phyloP scores from a whole-genome alignment of 1,140 invertebrate species.

The Belonocnema kinseyi region DNA sequence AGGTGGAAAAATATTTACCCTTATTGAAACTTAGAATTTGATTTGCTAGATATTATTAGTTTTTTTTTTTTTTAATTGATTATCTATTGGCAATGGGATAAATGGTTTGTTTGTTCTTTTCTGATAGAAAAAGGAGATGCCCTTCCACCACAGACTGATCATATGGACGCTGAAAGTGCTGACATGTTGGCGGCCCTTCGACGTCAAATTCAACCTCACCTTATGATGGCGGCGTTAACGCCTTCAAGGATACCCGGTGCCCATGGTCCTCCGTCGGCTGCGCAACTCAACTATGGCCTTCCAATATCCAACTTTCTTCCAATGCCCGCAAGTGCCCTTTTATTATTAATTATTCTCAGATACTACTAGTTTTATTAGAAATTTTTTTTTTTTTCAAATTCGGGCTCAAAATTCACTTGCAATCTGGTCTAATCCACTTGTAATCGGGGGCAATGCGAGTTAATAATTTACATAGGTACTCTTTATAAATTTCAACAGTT shows the following conservation, averaged over 20 bases:
- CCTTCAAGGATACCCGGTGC: constrained; percentile 61
- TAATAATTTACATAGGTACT: too few relatives aligned
- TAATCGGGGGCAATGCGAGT: too few relatives aligned
- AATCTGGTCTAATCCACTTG: background rate
- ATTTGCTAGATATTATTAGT: too few relatives aligned
- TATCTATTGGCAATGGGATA: constrained; percentile 14
- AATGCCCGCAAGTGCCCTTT: constrained; percentile 67
- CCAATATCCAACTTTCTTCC: constrained; percentile 65
- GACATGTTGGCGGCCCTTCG: constrained; percentile 81
- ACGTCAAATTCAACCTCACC: constrained; percentile 80
- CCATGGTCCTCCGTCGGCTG: constrained; percentile 53
- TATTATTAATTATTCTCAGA: too few relatives aligned
- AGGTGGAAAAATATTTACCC: too few relatives aligned
- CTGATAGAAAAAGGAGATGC: constrained; percentile 67
- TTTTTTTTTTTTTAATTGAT: background rate
- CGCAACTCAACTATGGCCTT: constrained; percentile 68
- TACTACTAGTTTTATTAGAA: too few relatives aligned
- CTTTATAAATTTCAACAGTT: too few relatives aligned
- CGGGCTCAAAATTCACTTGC: too few relatives aligned
- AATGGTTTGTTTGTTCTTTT: background rate
- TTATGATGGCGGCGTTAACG: constrained; percentile 78
- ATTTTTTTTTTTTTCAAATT: background rate
- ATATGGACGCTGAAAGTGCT: constrained; percentile 74
- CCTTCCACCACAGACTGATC: constrained; percentile 61
- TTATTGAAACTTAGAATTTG: too few relatives aligned